Base-by-base conservation (phyloP, 2,888 invertebrate genomes). In the Sceliomorpha sp. region DNA sequence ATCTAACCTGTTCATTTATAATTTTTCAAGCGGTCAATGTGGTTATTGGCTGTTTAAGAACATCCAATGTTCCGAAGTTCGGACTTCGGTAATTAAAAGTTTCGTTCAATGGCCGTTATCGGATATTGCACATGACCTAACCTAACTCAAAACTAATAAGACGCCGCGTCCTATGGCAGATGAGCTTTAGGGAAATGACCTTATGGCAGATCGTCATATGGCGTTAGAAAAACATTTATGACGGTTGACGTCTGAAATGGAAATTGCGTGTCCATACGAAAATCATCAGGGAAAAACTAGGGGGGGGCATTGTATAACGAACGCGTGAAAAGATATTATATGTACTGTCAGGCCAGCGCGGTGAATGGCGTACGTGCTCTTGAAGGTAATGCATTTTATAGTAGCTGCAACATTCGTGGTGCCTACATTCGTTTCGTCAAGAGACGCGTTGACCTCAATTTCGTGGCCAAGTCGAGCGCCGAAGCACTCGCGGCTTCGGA, bases 351-450 rank as follows among this genome's bases (percentile, higher is more conserved):
- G 45, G 14, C 56, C n/a, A 40, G 45, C 17, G 50, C 64, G 31
- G 34, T 59, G 50, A 63, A 59, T 59, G 63, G 32, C 29, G 62
- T 59, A 69, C 69, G 69, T 69, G 69, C 63, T 63, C 74, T 70
- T 67, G 36, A 62, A 77, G 75, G 76, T 78, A 80, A 80, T 80
- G 76, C 80, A 80, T 80, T 80, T 80, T 79, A 78, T 79, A 80
- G 79, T 70, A 78, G 73, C 68, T 68, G 70, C 67, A 69, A 69
- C 74, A 72, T 73, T 74, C 66, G 66, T 71, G 70, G 45, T 58
- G 68, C 62, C 53, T 59, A 69, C 69, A 63, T 69, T 69, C 59
- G 69, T 69, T 69, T 63, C 58, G 60, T 60, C 68, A 55, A 60
- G 60, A 67, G 67, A 67, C 67, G 40, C 68, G 62, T 68, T 68